Evolutionary conservation across 2,888 invertebrate genomes (phyloP).

Genomic region (Eudemis profundana): DNA sequence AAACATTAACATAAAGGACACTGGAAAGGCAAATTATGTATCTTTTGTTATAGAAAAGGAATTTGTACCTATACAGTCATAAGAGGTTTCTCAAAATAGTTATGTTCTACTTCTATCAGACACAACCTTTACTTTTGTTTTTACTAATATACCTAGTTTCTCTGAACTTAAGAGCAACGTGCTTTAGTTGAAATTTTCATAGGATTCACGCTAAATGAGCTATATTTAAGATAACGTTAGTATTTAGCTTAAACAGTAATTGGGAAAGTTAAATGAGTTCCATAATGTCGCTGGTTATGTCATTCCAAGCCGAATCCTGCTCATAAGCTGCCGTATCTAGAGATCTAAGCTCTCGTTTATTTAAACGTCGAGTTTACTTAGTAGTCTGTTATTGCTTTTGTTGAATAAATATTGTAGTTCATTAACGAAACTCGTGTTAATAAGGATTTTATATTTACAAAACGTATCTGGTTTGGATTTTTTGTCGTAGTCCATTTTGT

Average conservation of each 20-base stretch:
- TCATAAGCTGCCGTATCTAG: slow-evolving; percentile 24
- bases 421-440: slow-evolving; percentile 10
- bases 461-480: neutral
- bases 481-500: neutral
- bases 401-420: slow-evolving; percentile 15
- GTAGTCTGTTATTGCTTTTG: slow-evolving; percentile 27
- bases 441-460: slow-evolving; percentile 7
- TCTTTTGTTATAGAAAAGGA: too few relatives aligned
- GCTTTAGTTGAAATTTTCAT: neutral
- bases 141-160: too few relatives aligned
- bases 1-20: slow-evolving; percentile 19
- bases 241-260: slow-evolving; percentile 30
- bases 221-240: slow-evolving; percentile 24
- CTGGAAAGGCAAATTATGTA: slow-evolving; percentile 31
- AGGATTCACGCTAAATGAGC: slow-evolving; percentile 18
- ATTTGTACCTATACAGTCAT: too few relatives aligned
- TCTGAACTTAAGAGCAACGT: too few relatives aligned
- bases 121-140: too few relatives aligned
- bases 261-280: slow-evolving; percentile 33
- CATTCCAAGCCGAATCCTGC: slow-evolving; percentile 2
- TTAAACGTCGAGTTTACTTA: slow-evolving; percentile 24
- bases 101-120: too few relatives aligned
- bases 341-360: slow-evolving; percentile 16
- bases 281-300: slow-evolving; percentile 24
- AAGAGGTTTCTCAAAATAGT: too few relatives aligned